phyloP scores from a whole-genome alignment of 2,797 vertebrate species.

The Acanthis flammea region DNA sequence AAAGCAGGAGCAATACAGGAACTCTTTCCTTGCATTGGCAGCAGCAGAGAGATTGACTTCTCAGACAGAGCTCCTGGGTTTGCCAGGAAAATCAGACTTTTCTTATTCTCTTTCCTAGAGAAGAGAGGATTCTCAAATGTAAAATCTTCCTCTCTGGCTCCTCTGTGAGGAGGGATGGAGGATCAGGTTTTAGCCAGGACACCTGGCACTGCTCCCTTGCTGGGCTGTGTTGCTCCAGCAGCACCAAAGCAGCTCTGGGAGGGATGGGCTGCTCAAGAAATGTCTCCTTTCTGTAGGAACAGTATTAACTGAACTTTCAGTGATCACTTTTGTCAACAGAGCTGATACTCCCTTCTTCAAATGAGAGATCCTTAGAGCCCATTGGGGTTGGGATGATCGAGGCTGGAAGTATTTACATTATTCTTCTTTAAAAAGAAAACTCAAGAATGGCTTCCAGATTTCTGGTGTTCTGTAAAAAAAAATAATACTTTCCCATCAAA shows the following conservation, averaged over 20 bases:
- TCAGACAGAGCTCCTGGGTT: accelerated
- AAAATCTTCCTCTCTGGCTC: not conserved
- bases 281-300: not conserved
- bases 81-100: not conserved
- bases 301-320: not conserved
- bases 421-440: not conserved
- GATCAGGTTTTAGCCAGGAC: not conserved
- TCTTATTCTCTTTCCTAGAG: not conserved
- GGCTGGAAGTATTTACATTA: not conserved
- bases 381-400: not conserved
- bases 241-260: not conserved
- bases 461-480: not conserved
- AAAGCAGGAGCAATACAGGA: not conserved
- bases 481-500: not conserved
- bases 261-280: not conserved
- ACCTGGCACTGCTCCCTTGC: not conserved
- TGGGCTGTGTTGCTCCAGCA: not conserved
- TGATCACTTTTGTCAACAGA: not conserved
- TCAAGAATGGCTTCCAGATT: slow-evolving; percentile 19
- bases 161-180: not conserved
- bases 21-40: not conserved
- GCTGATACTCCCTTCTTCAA: not conserved
- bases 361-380: not conserved
- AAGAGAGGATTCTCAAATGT: not conserved
- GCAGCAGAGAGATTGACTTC: not conserved